Percentiles rank a stretch among this genome's conserved stretches.
These are phyloP conservation scores for Syngnathus scovelli DNA, from an alignment of 2,113 vertebrate genomes.

Conservation along the genomic window DNA sequence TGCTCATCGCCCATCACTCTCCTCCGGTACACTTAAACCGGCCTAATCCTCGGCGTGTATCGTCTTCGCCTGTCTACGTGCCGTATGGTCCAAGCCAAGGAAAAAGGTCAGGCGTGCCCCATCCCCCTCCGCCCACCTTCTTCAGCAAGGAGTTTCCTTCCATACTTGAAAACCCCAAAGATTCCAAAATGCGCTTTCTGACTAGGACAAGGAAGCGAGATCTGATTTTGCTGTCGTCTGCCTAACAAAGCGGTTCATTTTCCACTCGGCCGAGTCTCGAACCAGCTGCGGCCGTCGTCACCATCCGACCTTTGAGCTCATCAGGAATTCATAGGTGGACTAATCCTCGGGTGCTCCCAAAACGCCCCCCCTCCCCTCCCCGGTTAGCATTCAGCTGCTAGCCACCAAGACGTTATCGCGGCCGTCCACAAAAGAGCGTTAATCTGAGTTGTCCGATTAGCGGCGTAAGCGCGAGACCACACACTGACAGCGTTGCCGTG, in stretches of 20 bases:
- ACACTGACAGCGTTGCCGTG: constrained; percentile 85
- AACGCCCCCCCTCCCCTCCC: constrained; percentile 12
- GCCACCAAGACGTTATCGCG: constrained; percentile 86
- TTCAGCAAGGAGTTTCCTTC: not conserved
- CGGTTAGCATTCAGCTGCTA: constrained; percentile 82
- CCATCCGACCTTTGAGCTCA: constrained; percentile 54
- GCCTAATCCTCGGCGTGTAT: constrained; percentile 62
- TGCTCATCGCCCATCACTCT: constrained; percentile 52
- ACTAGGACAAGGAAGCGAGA: not conserved
- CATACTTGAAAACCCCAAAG: not conserved
- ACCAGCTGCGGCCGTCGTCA: constrained; percentile 13
- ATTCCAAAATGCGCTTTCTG: not conserved
- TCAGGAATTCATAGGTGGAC: constrained; percentile 64
- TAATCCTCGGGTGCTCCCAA: constrained; percentile 48
- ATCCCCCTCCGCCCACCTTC: not conserved
- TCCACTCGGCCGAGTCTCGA: not conserved
- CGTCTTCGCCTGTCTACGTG: constrained; percentile 60
- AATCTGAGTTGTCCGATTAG: constrained; percentile 86
- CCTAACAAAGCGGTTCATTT: not conserved
- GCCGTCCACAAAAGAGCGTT: constrained; percentile 77
- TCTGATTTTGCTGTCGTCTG: not conserved
- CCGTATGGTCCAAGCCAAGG: not conserved
- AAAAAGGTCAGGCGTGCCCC: not conserved
- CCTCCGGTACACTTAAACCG: constrained; percentile 75
- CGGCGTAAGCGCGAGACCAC: constrained; percentile 84